phyloP scores from a whole-genome alignment of 2,797 vertebrate species.

The Sibirionetta formosa region DNA sequence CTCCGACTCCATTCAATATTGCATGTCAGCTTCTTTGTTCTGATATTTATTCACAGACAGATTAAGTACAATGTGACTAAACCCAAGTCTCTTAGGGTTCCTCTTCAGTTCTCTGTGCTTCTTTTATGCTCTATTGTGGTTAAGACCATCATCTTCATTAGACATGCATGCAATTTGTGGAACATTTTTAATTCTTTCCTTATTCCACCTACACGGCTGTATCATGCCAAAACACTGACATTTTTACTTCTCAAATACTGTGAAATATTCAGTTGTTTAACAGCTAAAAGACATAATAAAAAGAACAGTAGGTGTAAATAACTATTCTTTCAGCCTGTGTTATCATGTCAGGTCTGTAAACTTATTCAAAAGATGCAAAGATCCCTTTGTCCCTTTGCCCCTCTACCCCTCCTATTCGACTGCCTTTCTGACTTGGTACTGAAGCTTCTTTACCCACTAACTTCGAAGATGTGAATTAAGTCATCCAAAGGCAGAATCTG shows the following conservation, averaged over 20 bases:
- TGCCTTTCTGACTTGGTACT: background rate
- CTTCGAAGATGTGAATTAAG: background rate
- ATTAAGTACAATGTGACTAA: constrained; percentile 27
- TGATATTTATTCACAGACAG: constrained; percentile 16
- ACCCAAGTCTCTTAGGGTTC: background rate
- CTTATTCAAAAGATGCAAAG: background rate
- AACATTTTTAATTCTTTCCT: constrained; percentile 28
- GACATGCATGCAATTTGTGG: constrained; percentile 58
- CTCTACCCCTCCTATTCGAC: background rate
- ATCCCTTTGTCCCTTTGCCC: background rate
- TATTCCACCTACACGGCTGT: constrained; percentile 14
- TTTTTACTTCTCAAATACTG: background rate
- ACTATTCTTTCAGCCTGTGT: background rate
- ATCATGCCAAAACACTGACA: constrained; percentile 37
- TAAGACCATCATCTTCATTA: constrained; percentile 54
- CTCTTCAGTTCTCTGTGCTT: background rate
- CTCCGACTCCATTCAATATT: background rate
- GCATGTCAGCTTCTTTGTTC: background rate
- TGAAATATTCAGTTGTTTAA: background rate
- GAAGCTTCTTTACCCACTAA: background rate
- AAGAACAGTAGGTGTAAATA: background rate
- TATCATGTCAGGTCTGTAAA: background rate
- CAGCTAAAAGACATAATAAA: background rate
- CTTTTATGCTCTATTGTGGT: constrained; percentile 48
- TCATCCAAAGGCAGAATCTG: background rate